Conservation (phyloP, 2,888 invertebrate genomes). For the Tupiocoris notatus region DNA sequence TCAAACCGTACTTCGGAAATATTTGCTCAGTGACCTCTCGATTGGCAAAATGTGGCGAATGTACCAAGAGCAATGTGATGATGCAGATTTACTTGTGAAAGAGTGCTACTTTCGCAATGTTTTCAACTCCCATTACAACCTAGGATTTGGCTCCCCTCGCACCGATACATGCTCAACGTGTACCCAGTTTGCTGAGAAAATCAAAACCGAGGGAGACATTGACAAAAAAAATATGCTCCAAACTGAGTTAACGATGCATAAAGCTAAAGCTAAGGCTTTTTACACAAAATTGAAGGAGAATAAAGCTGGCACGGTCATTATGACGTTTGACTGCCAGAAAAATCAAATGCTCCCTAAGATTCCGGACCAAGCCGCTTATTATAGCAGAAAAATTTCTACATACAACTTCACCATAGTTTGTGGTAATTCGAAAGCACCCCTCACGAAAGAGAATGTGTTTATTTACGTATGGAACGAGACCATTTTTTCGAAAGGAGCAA, state of each 20-base stretch:
- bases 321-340: conserved; percentile 42
- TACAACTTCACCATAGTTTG: conserved; percentile 25
- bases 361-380: conserved; percentile 37
- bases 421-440: neutral
- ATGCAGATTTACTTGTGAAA: conserved; percentile 21
- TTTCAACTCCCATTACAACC: conserved; percentile 40
- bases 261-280: conserved; percentile 8
- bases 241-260: conserved; percentile 11
- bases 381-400: conserved; percentile 41
- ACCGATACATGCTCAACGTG: conserved; percentile 44
- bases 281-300: conserved; percentile 22
- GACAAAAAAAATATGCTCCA: conserved; percentile 13
- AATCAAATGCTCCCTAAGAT: conserved; percentile 30
- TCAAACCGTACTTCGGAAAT: no score
- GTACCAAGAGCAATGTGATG: no score
- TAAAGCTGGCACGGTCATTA: neutral
- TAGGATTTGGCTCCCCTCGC: conserved; percentile 43
- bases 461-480: conserved; percentile 42
- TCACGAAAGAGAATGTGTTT: conserved; percentile 7
- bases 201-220: neutral
- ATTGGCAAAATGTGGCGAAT: conserved; percentile 34
- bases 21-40: conserved; percentile 36
- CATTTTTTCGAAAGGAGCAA: conserved; percentile 29
- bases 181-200: neutral
- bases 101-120: conserved; percentile 34